Base-by-base conservation (phyloP, 2,113 vertebrate genomes). In the Sylvietta virens region DNA sequence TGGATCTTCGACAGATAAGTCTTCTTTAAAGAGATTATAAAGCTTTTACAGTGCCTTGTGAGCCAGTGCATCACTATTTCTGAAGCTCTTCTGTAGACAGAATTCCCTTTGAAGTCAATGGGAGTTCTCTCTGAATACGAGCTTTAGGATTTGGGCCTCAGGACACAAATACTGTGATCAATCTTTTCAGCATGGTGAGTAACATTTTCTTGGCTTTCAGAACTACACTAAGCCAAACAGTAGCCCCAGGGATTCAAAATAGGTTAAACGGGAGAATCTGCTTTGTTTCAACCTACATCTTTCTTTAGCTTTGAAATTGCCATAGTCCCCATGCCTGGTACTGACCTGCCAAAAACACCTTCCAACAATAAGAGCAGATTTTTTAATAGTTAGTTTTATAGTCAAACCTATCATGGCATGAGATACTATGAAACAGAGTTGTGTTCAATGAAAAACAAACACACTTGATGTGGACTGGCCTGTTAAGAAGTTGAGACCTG, bases 161-260 rank as follows among this genome's bases (percentile, higher is more conserved):
- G 81, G 94, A 72, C 73, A 91, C 44, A 87, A 92, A 73, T 69
- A 60, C 66, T 82, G 37, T 69, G 78, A 85, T 95, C 91, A 92
- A 71, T 86, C 58, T 94, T 90, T 80, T 73, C 47, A 90, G 58
- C 47, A 73, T 20, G 61, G 71, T 88, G 92, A 96, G 50, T 83
- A 93, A 95, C 47, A 83, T 77, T 62, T 96, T 77, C 86, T 92
- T 97, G 95, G 92, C 72, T 96, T 93, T 92, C 88, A 92, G 86
- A 86, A 88, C 45, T 53, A 54, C 27, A 62, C 60, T 86, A 92
- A 90, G 35, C 56, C 64, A 88, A 90, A 77, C 27, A 67, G 65
- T 86, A 88, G 64, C 92, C 86, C 39, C 60, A 86, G 80, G 61
- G 54, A 86, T 81, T 78, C 76, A 86, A 90, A 90, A 81, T 64